A percentile compares a stretch with the other conserved stretches of the same genome.
These are phyloP conservation scores for Numenius arquata DNA, from an alignment of 2,113 vertebrate species.

Conservation along the genomic window DNA sequence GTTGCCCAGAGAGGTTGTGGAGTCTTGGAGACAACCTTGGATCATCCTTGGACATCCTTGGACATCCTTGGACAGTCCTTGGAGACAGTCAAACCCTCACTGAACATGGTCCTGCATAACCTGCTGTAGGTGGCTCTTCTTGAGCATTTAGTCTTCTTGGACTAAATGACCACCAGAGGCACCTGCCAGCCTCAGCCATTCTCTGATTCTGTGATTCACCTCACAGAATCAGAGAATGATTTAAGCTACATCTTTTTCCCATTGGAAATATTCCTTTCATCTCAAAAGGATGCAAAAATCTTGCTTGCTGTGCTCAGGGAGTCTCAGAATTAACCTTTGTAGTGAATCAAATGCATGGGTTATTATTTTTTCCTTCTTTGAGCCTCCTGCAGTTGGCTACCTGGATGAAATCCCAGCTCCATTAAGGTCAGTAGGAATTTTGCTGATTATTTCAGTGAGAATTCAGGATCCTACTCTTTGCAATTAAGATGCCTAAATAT, in stretches of 20 bases:
- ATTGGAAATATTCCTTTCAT: neutral
- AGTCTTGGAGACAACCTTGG: too few relatives aligned
- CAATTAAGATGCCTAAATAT: neutral
- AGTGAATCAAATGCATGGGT: neutral
- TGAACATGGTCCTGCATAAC: neutral
- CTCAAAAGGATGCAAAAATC: neutral
- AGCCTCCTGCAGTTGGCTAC: neutral
- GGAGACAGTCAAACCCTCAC: neutral
- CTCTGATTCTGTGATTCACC: rapidly evolving
- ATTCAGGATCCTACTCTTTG: neutral
- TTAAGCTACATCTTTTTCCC: neutral
- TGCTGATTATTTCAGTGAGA: neutral
- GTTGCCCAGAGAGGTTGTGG: neutral
- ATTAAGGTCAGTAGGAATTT: neutral
- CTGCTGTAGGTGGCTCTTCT: neutral
- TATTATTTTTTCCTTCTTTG: neutral
- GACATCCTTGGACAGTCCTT: too few relatives aligned
- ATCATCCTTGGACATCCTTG: too few relatives aligned
- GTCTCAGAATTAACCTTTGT: neutral
- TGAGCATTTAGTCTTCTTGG: neutral
- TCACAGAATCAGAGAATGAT: neutral
- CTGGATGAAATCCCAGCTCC: neutral
- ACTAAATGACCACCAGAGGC: neutral
- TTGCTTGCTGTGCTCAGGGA: neutral
- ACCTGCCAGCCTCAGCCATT: neutral